phyloP scores from a whole-genome alignment of 2,888 invertebrate species.

The Sarcophaga subvicina region DNA sequence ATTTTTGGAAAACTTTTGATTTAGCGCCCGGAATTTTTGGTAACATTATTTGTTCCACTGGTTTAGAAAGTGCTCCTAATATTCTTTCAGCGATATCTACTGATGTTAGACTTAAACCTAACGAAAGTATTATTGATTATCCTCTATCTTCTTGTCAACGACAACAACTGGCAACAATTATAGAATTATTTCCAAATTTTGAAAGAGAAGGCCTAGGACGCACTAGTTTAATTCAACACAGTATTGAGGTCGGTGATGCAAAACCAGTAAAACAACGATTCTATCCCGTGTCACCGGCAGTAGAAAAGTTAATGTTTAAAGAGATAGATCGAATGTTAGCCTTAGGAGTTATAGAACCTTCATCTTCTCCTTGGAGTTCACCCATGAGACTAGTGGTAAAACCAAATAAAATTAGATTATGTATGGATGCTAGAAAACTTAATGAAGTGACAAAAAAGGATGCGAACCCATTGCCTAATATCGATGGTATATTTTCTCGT shows the following conservation, averaged over 20 bases:
- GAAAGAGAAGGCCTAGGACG: constrained; percentile 19
- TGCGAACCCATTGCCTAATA: too few species aligned
- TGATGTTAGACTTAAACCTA: not conserved
- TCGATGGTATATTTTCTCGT: too few species aligned
- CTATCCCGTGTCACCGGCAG: not conserved
- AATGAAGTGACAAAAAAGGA: too few species aligned
- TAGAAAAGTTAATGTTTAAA: too few species aligned
- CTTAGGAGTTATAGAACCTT: too few species aligned
- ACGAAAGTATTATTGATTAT: not conserved
- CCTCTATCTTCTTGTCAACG: not conserved
- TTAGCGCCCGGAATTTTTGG: constrained; percentile 8
- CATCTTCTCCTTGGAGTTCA: too few species aligned
- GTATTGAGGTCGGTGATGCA: constrained; percentile 51
- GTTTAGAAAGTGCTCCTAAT: not conserved
- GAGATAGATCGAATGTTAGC: too few species aligned
- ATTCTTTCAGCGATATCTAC: too few species aligned
- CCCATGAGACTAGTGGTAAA: constrained; percentile 15
- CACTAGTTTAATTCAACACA: constrained; percentile 53
- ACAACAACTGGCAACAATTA: not conserved
- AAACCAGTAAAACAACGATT: constrained; percentile 62
- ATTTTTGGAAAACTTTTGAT: constrained; percentile 21
- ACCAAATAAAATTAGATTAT: not conserved
- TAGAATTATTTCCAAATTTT: not conserved
- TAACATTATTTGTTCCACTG: not conserved
- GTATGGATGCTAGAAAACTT: too few species aligned